A percentile compares a stretch with the other conserved stretches of the same genome.
Conservation (phyloP, 1,140 invertebrate species). For the Eriosoma lanigerum region DNA sequence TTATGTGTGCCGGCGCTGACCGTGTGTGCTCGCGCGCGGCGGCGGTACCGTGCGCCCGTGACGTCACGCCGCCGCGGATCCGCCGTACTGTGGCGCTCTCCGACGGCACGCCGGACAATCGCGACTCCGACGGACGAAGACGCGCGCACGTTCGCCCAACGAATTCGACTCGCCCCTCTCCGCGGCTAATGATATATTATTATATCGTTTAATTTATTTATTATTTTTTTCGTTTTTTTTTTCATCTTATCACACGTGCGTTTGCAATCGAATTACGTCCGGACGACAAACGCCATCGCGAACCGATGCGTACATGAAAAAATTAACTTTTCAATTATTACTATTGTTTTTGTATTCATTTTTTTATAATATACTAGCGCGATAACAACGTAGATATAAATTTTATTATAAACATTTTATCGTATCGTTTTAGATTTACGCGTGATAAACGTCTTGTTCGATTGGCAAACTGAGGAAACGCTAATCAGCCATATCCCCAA, state of each 20-base stretch:
- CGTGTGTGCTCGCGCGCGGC: not conserved
- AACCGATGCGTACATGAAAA: no score
- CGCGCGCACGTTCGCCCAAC: slow-evolving; percentile 14
- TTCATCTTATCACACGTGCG: not conserved
- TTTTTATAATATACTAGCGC: no score
- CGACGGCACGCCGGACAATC: not conserved
- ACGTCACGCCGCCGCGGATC: not conserved
- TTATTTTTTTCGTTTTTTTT: not conserved
- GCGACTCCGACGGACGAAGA: not conserved
- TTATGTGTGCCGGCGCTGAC: slow-evolving; percentile 9
- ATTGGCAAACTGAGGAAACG: no score
- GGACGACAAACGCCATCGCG: not conserved
- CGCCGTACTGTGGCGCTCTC: slow-evolving; percentile 8
- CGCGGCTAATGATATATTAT: not conserved
- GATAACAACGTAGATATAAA: no score
- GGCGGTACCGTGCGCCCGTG: slow-evolving; percentile 1
- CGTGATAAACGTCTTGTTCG: no score
- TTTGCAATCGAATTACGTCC: not conserved
- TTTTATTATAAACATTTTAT: no score
- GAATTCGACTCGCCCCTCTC: not conserved
- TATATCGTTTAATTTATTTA: not conserved
- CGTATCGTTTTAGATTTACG: no score
- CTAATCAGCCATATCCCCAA: no score
- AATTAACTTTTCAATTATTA: no score
- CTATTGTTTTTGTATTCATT: no score